Base-by-base conservation (phyloP, 2,113 vertebrate species). In the Jaculus jaculus region DNA sequence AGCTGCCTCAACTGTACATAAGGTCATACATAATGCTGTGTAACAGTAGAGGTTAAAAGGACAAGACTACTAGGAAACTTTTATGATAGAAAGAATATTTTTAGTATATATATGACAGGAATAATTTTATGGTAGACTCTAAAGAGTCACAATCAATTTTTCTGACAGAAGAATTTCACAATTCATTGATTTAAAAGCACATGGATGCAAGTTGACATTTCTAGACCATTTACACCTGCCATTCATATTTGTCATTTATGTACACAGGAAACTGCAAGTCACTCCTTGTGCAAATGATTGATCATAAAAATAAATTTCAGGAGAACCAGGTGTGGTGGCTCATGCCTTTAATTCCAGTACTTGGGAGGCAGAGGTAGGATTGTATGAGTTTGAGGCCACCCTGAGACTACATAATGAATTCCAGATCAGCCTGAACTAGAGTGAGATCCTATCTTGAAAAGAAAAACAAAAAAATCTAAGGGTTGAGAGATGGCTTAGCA, bases 151-250 rank as follows among this genome's bases (percentile, higher is more conserved):
- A 63, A 94, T 95, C 90, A 78, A 75, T 96, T 97, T 92, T 93
- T 87, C 90, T 95, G 94, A 96, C 90, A 93, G 90, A 54, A 91
- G 51, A 78, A 79, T 93, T 94, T 92, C 88, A 92, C 90, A 71
- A 88, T 61, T 83, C 92, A 90, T 88, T 93, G 95, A 92, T 93
- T 81, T 95, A 85, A 85, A 87, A 87, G 89, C 82, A 69, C 79
- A 54, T 12, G 71, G 85, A 75, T 79, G 60, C 79, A 75, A 79
- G 92, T 37, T 37, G 85, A 71, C 21, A 6, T 84, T 81, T 93
- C 78, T 4, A 37, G 30, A 71, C 26, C 74, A 60, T 89, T 77
- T 84, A 74, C 61, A 34, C 51, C 85, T 85, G 82, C 65, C 88
- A 65, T 78, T 93, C 85, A 39, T 0, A 42, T 24, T 69, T 51